Evolutionary conservation across 2,888 invertebrate genomes (phyloP), one percentile per base, ranked within the genome.

Genomic region (Brachyptera risi): DNA sequence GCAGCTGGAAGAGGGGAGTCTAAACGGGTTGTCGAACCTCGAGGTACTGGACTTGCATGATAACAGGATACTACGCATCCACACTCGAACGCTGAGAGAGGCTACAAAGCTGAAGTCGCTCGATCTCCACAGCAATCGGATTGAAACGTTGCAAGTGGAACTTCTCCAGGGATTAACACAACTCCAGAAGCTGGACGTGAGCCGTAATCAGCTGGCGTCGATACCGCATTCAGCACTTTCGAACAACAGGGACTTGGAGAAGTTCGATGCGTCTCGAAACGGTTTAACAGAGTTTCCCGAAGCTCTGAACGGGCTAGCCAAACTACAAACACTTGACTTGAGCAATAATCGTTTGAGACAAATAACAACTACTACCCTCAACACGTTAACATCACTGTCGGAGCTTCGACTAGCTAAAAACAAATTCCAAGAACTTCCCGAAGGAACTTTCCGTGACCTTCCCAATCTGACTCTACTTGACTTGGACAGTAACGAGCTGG

Each of bases 401-500:
- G 86, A 87, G 70, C 80, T 93, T 37, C 85, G 85, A 67, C 76
- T 92, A 65, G 86, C 88, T 2, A 82, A 86, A 67, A 93, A 93
- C 74, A 84, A 85, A 68, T 81, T 93, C 40, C 78, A 82, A 21
- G 85, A 86, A 68, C 71, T 93, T 26, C 80, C 83, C 56, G 80
- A 85, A 65, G 87, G 87, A 15, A 86, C 86, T 15, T 90, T 93
- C 67, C 80, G 83, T 66, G 83, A 87, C 68, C 74, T 92, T 42
- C 83, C 83, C 21, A 82, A 85, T 63, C 73, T 95, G 31, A 85
- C 85, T 68, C 81, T 85, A 42, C 80, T 95, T 38, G 86, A 92
- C 74, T 78, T 95, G 67, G 88, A 92, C 65, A 87, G 86, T 69
- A 92, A 95, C 73, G 86, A 91, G 70, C 79, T 95, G 31, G 83